These are phyloP conservation scores for Encarsia formosa DNA, from an alignment of 2,888 invertebrate species.

Conservation along the genomic window DNA sequence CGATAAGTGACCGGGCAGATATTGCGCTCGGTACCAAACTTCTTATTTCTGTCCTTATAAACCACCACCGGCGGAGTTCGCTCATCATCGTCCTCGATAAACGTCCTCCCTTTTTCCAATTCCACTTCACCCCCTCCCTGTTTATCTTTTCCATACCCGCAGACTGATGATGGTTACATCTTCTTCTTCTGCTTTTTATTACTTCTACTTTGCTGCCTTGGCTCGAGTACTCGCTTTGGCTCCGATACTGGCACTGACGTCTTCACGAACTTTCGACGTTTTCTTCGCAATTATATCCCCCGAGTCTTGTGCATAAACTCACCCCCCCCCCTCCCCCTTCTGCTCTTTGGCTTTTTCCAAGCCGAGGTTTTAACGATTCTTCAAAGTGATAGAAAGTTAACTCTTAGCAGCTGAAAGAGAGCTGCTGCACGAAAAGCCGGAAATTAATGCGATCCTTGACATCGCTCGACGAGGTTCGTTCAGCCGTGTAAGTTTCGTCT, in stretches of 20 bases:
- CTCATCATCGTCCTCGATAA: constrained; percentile 21
- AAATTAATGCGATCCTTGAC: constrained; percentile 29
- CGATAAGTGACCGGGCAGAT: constrained; percentile 38
- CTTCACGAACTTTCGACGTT: constrained; percentile 25
- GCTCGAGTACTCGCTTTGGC: neutral
- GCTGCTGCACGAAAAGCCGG: constrained; percentile 18
- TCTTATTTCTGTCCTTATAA: too few species aligned
- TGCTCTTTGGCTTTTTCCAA: constrained; percentile 8
- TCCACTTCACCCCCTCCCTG: constrained; percentile 6
- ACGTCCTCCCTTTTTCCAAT: constrained; percentile 14
- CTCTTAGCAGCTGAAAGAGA: constrained; percentile 2
- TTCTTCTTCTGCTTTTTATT: neutral
- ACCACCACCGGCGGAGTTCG: too few species aligned
- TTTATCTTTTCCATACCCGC: constrained; percentile 14
- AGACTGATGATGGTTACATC: neutral
- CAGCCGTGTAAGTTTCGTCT: constrained; percentile 14
- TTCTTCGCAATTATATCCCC: constrained; percentile 21
- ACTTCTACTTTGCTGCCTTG: neutral
- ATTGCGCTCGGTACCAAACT: constrained; percentile 24
- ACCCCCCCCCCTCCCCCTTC: constrained; percentile 4
- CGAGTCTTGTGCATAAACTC: constrained; percentile 2
- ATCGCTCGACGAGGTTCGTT: constrained; percentile 10
- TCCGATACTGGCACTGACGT: neutral
- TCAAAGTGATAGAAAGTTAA: constrained; percentile 27
- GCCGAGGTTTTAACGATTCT: constrained; percentile 23